Base-by-base conservation (phyloP, 2,888 invertebrate species). In the Abscondita cerata region DNA sequence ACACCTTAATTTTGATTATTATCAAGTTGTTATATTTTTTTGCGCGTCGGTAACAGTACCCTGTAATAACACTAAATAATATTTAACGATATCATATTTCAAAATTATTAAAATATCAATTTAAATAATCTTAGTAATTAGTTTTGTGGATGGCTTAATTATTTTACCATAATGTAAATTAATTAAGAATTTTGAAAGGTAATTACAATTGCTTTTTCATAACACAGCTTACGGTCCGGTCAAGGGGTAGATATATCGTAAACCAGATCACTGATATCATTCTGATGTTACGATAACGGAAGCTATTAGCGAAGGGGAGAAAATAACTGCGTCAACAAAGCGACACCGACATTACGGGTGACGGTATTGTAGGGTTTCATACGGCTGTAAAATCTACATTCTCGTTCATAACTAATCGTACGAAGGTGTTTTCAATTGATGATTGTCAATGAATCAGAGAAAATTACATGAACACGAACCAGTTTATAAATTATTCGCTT, bases 1-100 rank as follows among this genome's bases (percentile, higher is more conserved):
- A 72, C 73, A 74, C 74, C 73, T 76, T 77, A 76, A 76, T 77
- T 76, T 77, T 77, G 77, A 78, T 78, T 77, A 77, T 76, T 76
- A 76, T 73, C 70, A 70, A 64, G 59, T 44, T 70, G 64, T 59
- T 69, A 69, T 70, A 70, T 72, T 73, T 73, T 73, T 73, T 54
- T 16, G 31, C n/a, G 16, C 34, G 19, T 44, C 16, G 12, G 16
- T 54, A 46, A 54, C n/a, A n/a, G n/a, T n/a, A n/a, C n/a, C n/a
- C n/a, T n/a, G n/a, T n/a, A n/a, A n/a, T n/a, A n/a, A n/a, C n/a
- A n/a, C n/a, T n/a, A n/a, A n/a, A n/a, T n/a, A n/a, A n/a, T n/a
- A n/a, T n/a, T n/a, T n/a, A n/a, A n/a, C n/a, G n/a, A n/a, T n/a
- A n/a, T n/a, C n/a, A n/a, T n/a, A n/a, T n/a, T n/a, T n/a, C n/a